A percentile compares a stretch with the other conserved stretches of the same genome.
Evolutionary conservation across 2,113 vertebrate genomes (phyloP).

Genomic region (Perca schrenkii): DNA sequence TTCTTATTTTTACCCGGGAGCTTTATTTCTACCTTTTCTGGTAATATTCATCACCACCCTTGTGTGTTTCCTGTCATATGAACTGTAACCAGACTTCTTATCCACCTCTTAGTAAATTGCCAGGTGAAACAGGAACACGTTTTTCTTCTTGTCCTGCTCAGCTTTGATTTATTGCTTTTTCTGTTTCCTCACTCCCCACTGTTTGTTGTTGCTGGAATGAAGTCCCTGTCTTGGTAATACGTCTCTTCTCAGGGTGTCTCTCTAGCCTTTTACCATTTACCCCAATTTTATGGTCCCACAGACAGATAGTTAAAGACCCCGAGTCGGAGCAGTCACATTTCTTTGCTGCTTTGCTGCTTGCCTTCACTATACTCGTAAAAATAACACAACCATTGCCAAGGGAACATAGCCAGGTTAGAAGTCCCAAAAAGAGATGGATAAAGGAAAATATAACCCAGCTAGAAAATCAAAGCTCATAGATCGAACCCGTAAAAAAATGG

Average conservation of each 20-base stretch:
- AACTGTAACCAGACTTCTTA: neutral
- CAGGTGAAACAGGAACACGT: neutral
- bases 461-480: neutral
- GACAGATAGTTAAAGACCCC: neutral
- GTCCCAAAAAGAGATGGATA: slow-evolving; percentile 9
- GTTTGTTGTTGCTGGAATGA: neutral
- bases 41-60: neutral
- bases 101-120: neutral
- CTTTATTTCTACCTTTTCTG: neutral
- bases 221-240: neutral
- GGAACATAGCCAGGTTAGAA: neutral
- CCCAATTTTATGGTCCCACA: neutral
- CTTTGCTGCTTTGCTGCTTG: neutral
- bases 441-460: neutral
- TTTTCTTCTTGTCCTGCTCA: neutral
- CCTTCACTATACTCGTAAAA: slow-evolving; percentile 5
- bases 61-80: neutral
- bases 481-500: neutral
- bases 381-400: neutral
- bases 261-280: neutral
- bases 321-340: neutral
- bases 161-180: slow-evolving; percentile 4
- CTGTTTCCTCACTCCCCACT: neutral
- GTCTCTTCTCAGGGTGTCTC: neutral
- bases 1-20: neutral